phyloP scores from a whole-genome alignment of 1,140 invertebrate genomes.

The Drosophila bocqueti region DNA sequence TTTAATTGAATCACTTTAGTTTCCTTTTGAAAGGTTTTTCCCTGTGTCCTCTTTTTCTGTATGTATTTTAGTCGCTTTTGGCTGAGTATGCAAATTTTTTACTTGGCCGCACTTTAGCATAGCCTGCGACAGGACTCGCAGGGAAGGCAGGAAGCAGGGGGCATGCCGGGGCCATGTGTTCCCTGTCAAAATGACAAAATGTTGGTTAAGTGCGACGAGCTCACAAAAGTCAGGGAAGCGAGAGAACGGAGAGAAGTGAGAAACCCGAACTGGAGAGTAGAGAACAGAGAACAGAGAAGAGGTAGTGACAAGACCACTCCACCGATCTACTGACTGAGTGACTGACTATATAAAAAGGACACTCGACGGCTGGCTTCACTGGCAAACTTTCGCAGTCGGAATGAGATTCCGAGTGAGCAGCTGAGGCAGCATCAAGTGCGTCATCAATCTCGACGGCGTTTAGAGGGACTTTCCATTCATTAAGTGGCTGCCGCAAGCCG shows the following conservation, averaged over 20 bases:
- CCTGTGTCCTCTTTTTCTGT: neutral
- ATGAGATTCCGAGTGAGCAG: constrained; percentile 36
- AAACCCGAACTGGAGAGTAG: neutral
- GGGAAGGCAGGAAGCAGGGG: constrained; percentile 10
- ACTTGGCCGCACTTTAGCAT: constrained; percentile 68
- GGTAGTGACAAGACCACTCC: constrained; percentile 48
- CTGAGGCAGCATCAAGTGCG: constrained; percentile 71
- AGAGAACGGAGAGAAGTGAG: constrained; percentile 4
- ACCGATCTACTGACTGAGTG: constrained; percentile 53
- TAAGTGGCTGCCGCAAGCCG: constrained; percentile 52
- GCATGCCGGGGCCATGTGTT: constrained; percentile 42
- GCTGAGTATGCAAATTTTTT: constrained; percentile 79
- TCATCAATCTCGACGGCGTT: constrained; percentile 73
- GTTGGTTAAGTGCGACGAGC: constrained; percentile 68
- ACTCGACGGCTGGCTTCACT: constrained; percentile 32
- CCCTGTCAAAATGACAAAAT: constrained; percentile 81
- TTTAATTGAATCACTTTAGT: neutral
- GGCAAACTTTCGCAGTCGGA: constrained; percentile 53
- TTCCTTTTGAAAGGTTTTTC: neutral
- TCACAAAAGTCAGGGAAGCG: constrained; percentile 46
- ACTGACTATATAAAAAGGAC: constrained; percentile 57
- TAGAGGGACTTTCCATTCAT: constrained; percentile 66
- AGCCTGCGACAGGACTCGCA: constrained; percentile 18
- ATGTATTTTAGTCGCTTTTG: constrained; percentile 54
- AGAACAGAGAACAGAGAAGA: neutral